A percentile compares a stretch with the other conserved stretches of the same genome.
Conservation (phyloP, 2,797 vertebrate genomes). For the Cyprinella venusta region DNA sequence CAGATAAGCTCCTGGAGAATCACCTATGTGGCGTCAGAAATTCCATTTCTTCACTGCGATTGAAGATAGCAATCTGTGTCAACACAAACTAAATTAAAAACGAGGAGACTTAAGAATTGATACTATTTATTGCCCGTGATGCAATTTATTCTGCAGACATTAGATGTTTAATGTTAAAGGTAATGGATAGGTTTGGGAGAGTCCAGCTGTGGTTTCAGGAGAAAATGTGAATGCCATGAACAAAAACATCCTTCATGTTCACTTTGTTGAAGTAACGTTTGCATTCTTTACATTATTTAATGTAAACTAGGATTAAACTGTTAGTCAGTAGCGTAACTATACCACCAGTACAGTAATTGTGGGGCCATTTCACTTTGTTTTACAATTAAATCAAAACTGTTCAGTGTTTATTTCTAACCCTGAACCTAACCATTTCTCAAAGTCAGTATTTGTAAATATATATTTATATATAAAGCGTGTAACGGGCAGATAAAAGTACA, state of each 20-base stretch:
- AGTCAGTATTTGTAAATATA: too few relatives aligned
- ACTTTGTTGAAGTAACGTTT: neutral
- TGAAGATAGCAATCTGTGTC: conserved; percentile 84
- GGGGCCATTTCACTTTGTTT: neutral
- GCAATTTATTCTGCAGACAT: conserved; percentile 82
- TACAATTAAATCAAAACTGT: neutral
- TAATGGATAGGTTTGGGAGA: conserved; percentile 64
- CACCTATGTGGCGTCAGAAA: conserved; percentile 74
- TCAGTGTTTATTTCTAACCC: neutral
- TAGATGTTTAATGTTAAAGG: conserved; percentile 76
- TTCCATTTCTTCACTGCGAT: conserved; percentile 80
- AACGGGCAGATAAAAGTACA: neutral
- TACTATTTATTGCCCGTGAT: conserved; percentile 79
- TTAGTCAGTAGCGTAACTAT: neutral
- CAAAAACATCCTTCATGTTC: conserved; percentile 3
- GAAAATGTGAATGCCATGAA: conserved; percentile 63
- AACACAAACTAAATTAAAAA: conserved; percentile 89
- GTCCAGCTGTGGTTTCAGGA: conserved; percentile 61
- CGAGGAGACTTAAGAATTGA: conserved; percentile 74
- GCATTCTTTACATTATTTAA: too few relatives aligned
- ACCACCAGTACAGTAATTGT: neutral
- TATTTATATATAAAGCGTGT: neutral
- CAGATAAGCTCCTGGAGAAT: conserved; percentile 78
- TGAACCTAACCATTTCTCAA: neutral
- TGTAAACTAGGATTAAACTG: neutral